Evolutionary conservation across 1,140 invertebrate species (phyloP), one percentile per base, ranked within the genome.

Genomic region (Maniola jurtina): DNA sequence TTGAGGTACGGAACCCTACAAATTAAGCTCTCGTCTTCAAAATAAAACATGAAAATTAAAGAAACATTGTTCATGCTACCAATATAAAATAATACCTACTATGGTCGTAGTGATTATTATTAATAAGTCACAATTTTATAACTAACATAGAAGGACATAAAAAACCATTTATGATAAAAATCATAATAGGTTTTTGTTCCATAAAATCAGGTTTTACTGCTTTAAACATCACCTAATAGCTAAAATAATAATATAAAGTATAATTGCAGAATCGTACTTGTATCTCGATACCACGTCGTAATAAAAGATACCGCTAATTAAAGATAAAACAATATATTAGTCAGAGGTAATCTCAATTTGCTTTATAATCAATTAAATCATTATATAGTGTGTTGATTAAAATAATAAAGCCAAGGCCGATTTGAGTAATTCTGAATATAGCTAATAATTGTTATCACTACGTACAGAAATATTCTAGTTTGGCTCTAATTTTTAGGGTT

Each of bases 341-440:
- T 8, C 36, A 10, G 16, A 14, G 6, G 48, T 65, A 59, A 52
- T 38, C 57, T 15, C 45, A 64, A 58, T 65, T 59, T 50, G n/a
- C 52, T 52, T 59, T 52, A 65, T 65, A 65, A 59, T 59, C 63
- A 65, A 65, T 65, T 65, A 65, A 65, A 65, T 38, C 38, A 56
- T 64, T 64, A 57, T 65, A 59, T 47, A 59, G 57, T 8, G 45
- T 48, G 42, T 38, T 50, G 59, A 61, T 50, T 61, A 61, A 38
- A 65, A 59, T 40, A 50, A 59, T 52, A n/a, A 40, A 50, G 56
- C 56, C 48, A 61, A 58, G 48, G 50, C 56, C 13, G 35, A 47
- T 34, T 55, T 69, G 40, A 66, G 56, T 15, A 60, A 66, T 34
- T 42, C 35, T 7, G 14, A 52, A 15, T 52, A 9, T 7, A 52